Conservation (phyloP, 2,797 vertebrate species). For the Pangasius krempfi region DNA sequence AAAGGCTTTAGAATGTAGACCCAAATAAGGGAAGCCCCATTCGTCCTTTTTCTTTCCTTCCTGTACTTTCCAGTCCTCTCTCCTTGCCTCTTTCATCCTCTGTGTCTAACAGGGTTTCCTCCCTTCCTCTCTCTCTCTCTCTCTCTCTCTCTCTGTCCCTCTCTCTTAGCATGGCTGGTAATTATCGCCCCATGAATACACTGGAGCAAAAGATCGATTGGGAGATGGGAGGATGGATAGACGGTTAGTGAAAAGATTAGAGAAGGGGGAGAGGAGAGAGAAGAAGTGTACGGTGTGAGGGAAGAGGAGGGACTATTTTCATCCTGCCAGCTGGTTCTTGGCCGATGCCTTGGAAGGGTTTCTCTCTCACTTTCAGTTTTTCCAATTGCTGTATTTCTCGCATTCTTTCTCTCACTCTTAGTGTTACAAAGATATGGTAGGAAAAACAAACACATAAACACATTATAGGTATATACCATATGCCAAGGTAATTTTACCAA, state of each 20-base stretch:
- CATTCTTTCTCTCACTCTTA: not conserved
- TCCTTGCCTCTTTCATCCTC: conserved; percentile 47
- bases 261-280: conserved; percentile 18
- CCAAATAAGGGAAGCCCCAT: conserved; percentile 20
- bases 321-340: conserved; percentile 68
- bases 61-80: conserved; percentile 7
- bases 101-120: conserved; percentile 27
- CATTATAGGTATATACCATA: not conserved
- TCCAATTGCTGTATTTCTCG: conserved; percentile 8
- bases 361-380: conserved; percentile 23
- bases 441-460: not conserved
- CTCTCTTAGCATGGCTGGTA: conserved; percentile 55
- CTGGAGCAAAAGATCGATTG: conserved; percentile 56
- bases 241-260: conserved; percentile 16
- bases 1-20: not conserved
- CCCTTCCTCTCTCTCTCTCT: conserved; percentile 3
- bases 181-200: conserved; percentile 76
- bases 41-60: not conserved
- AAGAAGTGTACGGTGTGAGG: conserved; percentile 23
- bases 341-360: conserved; percentile 54
- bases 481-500: not conserved
- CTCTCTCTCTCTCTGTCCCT: conserved; percentile 16
- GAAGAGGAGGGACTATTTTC: conserved; percentile 63
- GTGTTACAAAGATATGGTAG: not conserved
- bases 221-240: conserved; percentile 42